Percentiles rank a stretch among this genome's conserved stretches.
Evolutionary conservation across 2,888 invertebrate genomes (phyloP).

Genomic region (Drosophila tripunctata): DNA sequence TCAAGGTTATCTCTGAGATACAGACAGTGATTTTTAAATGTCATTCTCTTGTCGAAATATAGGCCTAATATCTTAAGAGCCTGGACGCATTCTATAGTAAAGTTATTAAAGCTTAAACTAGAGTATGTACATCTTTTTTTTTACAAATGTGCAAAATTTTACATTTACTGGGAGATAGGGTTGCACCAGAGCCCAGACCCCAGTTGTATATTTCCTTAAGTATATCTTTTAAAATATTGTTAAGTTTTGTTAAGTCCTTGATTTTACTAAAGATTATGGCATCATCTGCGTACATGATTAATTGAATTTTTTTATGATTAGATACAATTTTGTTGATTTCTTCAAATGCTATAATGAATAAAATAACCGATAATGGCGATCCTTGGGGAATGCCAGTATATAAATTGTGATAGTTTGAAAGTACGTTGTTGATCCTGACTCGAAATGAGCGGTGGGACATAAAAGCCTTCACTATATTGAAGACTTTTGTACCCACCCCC

Average conservation of each 20-base stretch:
- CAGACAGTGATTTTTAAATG: conserved; percentile 19
- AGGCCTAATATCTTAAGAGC: conserved; percentile 11
- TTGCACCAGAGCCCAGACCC: not conserved
- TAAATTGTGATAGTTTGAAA: conserved; percentile 10
- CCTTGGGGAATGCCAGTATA: conserved; percentile 22
- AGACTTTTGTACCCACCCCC: conserved; percentile 22
- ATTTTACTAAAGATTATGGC: conserved; percentile 1
- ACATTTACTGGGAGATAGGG: not conserved
- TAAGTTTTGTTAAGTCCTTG: not conserved
- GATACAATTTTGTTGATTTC: conserved; percentile 14
- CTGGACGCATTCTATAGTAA: conserved; percentile 4
- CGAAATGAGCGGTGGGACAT: conserved; percentile 16
- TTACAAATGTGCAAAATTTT: conserved; percentile 12
- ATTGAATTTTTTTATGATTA: conserved; percentile 4
- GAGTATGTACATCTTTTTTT: conserved; percentile 5
- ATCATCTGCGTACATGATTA: conserved; percentile 12
- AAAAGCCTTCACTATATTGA: conserved; percentile 25
- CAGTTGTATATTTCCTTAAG: conserved; percentile 4
- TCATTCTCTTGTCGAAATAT: conserved; percentile 10
- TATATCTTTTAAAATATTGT: conserved; percentile 3
- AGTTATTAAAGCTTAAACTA: conserved; percentile 10
- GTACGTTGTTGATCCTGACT: conserved; percentile 13
- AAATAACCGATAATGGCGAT: conserved; percentile 19
- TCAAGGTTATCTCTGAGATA: conserved; percentile 24
- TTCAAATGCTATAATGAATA: conserved; percentile 28